Evolutionary conservation across 23 tunicate species (phyloP).

Genomic region (Phallusia fumigata): DNA sequence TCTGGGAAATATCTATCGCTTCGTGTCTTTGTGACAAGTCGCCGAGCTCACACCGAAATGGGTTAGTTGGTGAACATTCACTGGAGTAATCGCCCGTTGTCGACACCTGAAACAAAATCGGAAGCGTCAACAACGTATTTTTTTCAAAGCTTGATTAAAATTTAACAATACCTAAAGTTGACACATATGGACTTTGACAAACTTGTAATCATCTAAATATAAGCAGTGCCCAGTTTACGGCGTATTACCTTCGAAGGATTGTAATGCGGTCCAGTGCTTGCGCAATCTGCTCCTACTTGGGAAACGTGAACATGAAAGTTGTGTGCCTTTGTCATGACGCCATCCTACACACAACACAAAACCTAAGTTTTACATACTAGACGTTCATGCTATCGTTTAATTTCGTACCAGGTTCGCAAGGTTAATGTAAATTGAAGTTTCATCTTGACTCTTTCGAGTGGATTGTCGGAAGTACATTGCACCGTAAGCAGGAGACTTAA

Average conservation of each 20-base stretch:
- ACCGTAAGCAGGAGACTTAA: conserved; percentile 71
- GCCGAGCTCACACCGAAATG: conserved; percentile 82
- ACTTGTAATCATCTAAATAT: no score
- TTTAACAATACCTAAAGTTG: no score
- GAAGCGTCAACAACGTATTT: no score
- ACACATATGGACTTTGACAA: no score
- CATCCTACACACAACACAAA: conserved; percentile 12
- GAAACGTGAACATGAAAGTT: conserved; percentile 80
- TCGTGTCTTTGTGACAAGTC: conserved; percentile 55
- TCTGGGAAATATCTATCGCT: conserved; percentile 25
- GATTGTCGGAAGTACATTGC: conserved; percentile 74
- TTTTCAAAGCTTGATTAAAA: no score
- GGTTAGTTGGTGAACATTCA: conserved; percentile 38
- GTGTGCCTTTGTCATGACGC: conserved; percentile 28
- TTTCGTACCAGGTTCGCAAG: conserved; percentile 63
- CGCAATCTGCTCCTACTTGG: conserved; percentile 64
- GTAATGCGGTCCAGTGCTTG: conserved; percentile 80
- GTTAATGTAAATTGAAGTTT: conserved; percentile 51
- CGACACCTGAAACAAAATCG: background rate
- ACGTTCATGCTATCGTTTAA: no score
- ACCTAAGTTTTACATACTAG: background rate
- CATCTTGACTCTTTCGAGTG: conserved; percentile 17
- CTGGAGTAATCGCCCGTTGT: conserved; percentile 28
- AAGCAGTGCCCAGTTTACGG: no score
- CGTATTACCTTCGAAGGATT: conserved; percentile 64